Evolutionary conservation across 2,113 vertebrate genomes (phyloP).

Genomic region (Chloropsis hardwickii): DNA sequence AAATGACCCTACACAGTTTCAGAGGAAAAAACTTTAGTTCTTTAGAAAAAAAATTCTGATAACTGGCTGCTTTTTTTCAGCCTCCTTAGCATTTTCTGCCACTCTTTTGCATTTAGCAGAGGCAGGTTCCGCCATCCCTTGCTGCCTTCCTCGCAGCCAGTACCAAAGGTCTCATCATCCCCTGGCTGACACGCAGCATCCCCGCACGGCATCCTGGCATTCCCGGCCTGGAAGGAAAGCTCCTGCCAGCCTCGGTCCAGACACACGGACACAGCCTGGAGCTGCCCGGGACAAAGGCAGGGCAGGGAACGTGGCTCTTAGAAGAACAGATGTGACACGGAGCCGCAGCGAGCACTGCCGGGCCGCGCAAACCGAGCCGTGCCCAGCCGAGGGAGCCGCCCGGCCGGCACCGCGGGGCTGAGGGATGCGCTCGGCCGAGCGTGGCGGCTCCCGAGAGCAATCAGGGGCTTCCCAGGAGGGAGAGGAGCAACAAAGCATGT

Average conservation of each 20-base stretch:
- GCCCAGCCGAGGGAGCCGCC: background rate
- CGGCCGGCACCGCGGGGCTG: background rate
- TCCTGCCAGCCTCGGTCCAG: background rate
- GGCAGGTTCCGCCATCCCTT: background rate
- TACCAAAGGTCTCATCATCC: background rate
- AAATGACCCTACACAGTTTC: background rate
- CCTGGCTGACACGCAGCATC: background rate
- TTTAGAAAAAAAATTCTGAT: background rate
- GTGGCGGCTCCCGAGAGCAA: background rate
- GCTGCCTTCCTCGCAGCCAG: background rate
- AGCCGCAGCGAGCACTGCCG: background rate
- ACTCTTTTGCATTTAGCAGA: background rate
- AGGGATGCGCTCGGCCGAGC: background rate
- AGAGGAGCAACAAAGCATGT: background rate
- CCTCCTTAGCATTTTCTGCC: background rate
- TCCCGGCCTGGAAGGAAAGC: background rate
- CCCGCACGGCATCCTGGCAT: background rate
- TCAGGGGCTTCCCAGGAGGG: background rate
- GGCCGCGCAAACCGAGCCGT: background rate
- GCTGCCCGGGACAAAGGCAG: background rate
- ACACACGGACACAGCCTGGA: background rate
- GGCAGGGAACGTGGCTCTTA: accelerated
- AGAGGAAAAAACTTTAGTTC: background rate
- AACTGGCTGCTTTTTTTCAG: background rate
- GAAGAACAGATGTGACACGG: background rate